A percentile compares a stretch with the other conserved stretches of the same genome.
These are phyloP conservation scores for Pyrgilauda ruficollis DNA, from an alignment of 2,113 vertebrate species.

Conservation along the genomic window DNA sequence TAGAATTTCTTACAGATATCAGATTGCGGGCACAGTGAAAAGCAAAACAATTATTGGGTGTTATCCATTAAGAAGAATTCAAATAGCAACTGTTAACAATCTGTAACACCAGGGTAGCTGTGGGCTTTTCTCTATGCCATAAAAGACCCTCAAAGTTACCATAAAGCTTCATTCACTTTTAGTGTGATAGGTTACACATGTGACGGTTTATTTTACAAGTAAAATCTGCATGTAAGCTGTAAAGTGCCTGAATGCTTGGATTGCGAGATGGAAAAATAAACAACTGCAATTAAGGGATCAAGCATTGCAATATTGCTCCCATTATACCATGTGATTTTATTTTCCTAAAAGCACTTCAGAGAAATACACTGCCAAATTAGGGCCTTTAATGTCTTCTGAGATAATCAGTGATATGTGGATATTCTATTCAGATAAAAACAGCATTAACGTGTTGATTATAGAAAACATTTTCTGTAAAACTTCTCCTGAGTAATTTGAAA, in stretches of 20 bases:
- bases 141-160: slow-evolving; percentile 51
- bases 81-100: slow-evolving; percentile 51
- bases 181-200: slow-evolving; percentile 43
- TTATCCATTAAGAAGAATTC: slow-evolving; percentile 58
- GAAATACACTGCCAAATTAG: background rate
- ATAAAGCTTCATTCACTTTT: slow-evolving; percentile 41
- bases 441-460: background rate
- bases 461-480: background rate
- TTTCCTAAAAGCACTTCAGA: slow-evolving; percentile 21
- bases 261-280: slow-evolving; percentile 37
- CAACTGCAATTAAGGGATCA: slow-evolving; percentile 29
- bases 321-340: background rate
- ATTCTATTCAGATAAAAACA: background rate
- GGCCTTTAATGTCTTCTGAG: background rate
- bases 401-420: background rate
- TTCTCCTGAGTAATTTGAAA: background rate
- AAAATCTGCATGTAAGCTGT: slow-evolving; percentile 34
- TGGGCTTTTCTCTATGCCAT: background rate
- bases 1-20: slow-evolving; percentile 33
- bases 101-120: slow-evolving; percentile 12
- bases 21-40: slow-evolving; percentile 25
- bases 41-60: slow-evolving; percentile 54
- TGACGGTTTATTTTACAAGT: slow-evolving; percentile 55
- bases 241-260: slow-evolving; percentile 17
- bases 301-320: background rate